A percentile compares a stretch with the other conserved stretches of the same genome.
Evolutionary conservation across 2,797 vertebrate genomes (phyloP).

Genomic region (Sebastes cheni): DNA sequence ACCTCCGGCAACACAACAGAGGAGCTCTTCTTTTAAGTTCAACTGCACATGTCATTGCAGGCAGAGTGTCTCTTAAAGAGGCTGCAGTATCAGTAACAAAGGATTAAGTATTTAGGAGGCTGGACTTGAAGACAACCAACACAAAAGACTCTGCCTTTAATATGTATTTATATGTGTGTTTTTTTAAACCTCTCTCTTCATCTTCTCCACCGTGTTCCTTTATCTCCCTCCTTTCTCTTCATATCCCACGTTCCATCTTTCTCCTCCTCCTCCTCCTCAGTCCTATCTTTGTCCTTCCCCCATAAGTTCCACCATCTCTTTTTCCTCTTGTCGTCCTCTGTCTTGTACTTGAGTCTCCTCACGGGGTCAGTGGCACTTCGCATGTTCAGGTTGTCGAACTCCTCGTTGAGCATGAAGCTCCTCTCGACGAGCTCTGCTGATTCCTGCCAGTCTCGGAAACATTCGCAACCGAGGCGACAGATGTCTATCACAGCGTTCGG

Average conservation of each 20-base stretch:
- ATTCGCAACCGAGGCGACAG: slow-evolving; percentile 75
- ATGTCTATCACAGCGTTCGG: slow-evolving; percentile 87
- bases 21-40: background rate
- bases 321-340: slow-evolving; percentile 81
- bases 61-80: background rate
- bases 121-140: slow-evolving; percentile 8
- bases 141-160: background rate
- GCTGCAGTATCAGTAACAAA: background rate
- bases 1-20: background rate
- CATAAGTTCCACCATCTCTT: slow-evolving; percentile 68
- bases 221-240: slow-evolving; percentile 39
- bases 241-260: slow-evolving; percentile 36
- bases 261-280: slow-evolving; percentile 25
- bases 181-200: slow-evolving; percentile 2
- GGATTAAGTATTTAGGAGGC: background rate
- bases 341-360: slow-evolving; percentile 85
- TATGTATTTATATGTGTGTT: background rate
- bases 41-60: background rate
- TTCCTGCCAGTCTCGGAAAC: slow-evolving; percentile 91
- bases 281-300: slow-evolving; percentile 33
- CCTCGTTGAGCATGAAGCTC: slow-evolving; percentile 88
- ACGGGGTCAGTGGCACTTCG: slow-evolving; percentile 87
- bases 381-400: slow-evolving; percentile 79
- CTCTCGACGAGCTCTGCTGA: slow-evolving; percentile 88
- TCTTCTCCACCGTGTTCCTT: slow-evolving; percentile 50